Percentiles rank a stretch among this genome's conserved stretches.
phyloP scores from a whole-genome alignment of 2,113 vertebrate species.

The Cromileptes altivelis region DNA sequence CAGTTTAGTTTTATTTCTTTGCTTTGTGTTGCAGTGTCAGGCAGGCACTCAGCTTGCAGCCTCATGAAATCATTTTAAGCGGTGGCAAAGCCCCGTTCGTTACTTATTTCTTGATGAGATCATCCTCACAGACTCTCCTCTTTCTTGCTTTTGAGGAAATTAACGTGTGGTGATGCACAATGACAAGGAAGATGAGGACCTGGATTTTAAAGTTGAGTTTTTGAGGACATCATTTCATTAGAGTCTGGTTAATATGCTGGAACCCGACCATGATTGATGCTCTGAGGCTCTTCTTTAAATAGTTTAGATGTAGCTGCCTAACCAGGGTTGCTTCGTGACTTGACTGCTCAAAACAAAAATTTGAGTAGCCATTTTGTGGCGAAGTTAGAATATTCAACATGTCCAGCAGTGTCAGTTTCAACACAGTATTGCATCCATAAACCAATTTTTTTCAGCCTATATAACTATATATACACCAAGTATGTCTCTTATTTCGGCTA shows the following conservation, averaged over 20 bases:
- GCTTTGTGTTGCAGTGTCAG: neutral
- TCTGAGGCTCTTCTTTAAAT: neutral
- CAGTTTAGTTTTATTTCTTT: neutral
- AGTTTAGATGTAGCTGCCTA: conserved; percentile 1
- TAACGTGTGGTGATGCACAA: neutral
- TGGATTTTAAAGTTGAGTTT: neutral
- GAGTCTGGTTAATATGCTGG: neutral
- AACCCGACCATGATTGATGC: neutral
- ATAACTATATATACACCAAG: neutral
- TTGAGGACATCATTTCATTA: neutral
- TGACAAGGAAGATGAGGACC: neutral
- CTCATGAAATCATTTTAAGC: neutral
- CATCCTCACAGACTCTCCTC: neutral
- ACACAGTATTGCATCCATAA: neutral
- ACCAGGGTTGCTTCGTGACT: neutral
- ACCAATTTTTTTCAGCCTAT: neutral
- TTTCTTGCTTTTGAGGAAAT: neutral
- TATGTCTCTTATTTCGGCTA: neutral
- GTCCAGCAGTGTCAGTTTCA: neutral
- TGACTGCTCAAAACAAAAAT: neutral
- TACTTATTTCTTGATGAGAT: neutral
- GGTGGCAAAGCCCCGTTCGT: neutral
- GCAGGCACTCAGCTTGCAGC: neutral
- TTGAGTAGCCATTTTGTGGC: neutral
- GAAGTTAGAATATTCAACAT: neutral